Evolutionary conservation across 2,888 invertebrate species (phyloP).

Genomic region (Scrobipalpa atriplicella): DNA sequence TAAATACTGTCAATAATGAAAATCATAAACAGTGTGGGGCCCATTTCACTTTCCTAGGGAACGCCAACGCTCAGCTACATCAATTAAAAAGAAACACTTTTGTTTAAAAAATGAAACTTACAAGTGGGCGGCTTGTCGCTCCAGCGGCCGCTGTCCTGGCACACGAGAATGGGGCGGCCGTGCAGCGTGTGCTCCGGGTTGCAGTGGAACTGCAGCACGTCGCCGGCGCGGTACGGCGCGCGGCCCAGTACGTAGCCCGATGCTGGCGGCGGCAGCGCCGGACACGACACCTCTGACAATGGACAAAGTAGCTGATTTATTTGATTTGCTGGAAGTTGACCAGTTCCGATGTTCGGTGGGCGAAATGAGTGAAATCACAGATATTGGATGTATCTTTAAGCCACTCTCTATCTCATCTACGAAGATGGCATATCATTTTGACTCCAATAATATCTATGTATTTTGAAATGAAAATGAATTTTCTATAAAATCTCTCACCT

Average conservation of each 20-base stretch:
- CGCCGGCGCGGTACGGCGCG: constrained; percentile 91
- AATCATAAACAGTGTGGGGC: neutral
- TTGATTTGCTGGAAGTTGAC: no score
- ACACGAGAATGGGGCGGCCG: constrained; percentile 94
- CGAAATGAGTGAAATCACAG: no score
- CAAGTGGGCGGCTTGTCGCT: constrained; percentile 93
- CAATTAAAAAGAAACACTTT: no score
- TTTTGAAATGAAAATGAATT: neutral
- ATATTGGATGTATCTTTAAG: no score
- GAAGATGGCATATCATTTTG: neutral
- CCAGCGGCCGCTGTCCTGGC: constrained; percentile 94
- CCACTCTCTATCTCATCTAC: no score
- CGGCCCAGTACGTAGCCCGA: constrained; percentile 91
- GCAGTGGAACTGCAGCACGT: constrained; percentile 94
- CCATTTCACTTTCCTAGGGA: neutral
- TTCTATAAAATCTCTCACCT: constrained; percentile 69
- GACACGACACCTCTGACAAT: constrained; percentile 90
- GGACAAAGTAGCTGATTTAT: no score
- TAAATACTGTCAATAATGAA: no score
- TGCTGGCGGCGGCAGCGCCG: constrained; percentile 87
- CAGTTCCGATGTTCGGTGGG: no score
- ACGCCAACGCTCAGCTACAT: no score
- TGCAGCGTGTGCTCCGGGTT: constrained; percentile 95
- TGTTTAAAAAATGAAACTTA: no score
- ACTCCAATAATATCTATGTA: no score